Conservation (phyloP, 2,888 invertebrate species). For the Idaea straminata region DNA sequence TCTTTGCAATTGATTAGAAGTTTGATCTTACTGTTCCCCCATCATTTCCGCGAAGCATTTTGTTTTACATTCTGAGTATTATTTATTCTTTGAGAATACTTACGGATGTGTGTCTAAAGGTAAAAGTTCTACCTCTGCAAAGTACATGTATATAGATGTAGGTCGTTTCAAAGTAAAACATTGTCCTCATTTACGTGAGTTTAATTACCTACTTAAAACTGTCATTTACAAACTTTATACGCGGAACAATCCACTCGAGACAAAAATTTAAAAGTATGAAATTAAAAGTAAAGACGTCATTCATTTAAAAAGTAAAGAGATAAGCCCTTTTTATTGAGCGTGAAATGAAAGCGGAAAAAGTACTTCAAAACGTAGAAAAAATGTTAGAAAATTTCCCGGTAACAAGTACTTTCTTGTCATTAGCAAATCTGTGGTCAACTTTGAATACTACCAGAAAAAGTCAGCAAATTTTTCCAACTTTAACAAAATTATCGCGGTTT, state of each 20-base stretch:
- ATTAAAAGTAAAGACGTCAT: not conserved
- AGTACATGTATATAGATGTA: not conserved
- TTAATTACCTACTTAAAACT: not conserved
- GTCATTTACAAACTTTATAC: slow-evolving; percentile 2
- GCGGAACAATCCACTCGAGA: not conserved
- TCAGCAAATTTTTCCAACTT: slow-evolving; percentile 52
- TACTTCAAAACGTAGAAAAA: slow-evolving; percentile 44
- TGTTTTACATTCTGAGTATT: too few relatives aligned
- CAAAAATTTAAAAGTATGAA: slow-evolving; percentile 5
- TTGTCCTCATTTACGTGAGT: not conserved
- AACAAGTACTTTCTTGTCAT: slow-evolving; percentile 66
- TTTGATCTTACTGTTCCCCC: too few relatives aligned
- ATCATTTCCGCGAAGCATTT: too few relatives aligned
- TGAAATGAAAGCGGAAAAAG: slow-evolving; percentile 26
- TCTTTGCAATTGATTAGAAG: too few relatives aligned
- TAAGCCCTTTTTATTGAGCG: slow-evolving; percentile 18
- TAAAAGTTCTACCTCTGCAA: not conserved
- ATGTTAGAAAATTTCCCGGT: slow-evolving; percentile 45
- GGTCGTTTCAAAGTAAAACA: not conserved
- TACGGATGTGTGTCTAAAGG: too few relatives aligned
- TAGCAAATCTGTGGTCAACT: slow-evolving; percentile 58
- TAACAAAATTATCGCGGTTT: slow-evolving; percentile 56
- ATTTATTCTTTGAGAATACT: too few relatives aligned
- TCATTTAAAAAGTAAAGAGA: slow-evolving; percentile 7
- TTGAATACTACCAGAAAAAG: slow-evolving; percentile 35